phyloP scores from a whole-genome alignment of 2,888 invertebrate species.

The Cartodere bifasciata region DNA sequence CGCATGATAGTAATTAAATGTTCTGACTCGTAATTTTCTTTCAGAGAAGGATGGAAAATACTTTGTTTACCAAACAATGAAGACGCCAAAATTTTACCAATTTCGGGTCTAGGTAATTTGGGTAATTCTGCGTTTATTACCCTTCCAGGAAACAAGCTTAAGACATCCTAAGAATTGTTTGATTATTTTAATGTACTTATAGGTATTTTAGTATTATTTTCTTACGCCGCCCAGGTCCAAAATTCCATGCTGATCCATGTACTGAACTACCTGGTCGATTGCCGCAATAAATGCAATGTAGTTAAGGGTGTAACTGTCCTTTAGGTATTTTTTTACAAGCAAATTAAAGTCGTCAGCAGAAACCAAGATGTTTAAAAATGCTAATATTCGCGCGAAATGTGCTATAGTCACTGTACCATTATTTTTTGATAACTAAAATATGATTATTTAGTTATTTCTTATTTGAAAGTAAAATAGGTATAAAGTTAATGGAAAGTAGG shows the following conservation, averaged over 20 bases:
- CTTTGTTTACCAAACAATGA: slow-evolving; percentile 41
- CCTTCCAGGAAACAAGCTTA: slow-evolving; percentile 47
- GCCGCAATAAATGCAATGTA: slow-evolving; percentile 62
- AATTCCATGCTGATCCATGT: slow-evolving; percentile 41
- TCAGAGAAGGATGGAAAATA: slow-evolving; percentile 48
- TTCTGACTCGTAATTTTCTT: slow-evolving; percentile 37
- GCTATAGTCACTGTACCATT: slow-evolving; percentile 62
- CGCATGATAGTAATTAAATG: slow-evolving; percentile 44
- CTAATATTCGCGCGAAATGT: slow-evolving; percentile 62
- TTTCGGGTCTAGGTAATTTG: slow-evolving; percentile 53
- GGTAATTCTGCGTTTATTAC: slow-evolving; percentile 56
- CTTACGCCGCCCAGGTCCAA: slow-evolving; percentile 44
- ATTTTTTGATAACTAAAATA: slow-evolving; percentile 55
- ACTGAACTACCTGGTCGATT: slow-evolving; percentile 51
- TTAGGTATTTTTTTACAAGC: slow-evolving; percentile 60
- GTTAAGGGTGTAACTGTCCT: slow-evolving; percentile 64
- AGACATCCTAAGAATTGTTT: slow-evolving; percentile 39
- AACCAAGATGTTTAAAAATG: slow-evolving; percentile 55
- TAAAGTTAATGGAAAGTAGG: background rate
- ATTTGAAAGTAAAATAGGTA: background rate
- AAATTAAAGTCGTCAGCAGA: slow-evolving; percentile 61
- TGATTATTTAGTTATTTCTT: background rate
- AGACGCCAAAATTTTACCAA: slow-evolving; percentile 40
- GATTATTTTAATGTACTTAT: too few species aligned
- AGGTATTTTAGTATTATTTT: too few species aligned